phyloP scores from a whole-genome alignment of 2,797 vertebrate species.

The Zenarchopterus dispar region DNA sequence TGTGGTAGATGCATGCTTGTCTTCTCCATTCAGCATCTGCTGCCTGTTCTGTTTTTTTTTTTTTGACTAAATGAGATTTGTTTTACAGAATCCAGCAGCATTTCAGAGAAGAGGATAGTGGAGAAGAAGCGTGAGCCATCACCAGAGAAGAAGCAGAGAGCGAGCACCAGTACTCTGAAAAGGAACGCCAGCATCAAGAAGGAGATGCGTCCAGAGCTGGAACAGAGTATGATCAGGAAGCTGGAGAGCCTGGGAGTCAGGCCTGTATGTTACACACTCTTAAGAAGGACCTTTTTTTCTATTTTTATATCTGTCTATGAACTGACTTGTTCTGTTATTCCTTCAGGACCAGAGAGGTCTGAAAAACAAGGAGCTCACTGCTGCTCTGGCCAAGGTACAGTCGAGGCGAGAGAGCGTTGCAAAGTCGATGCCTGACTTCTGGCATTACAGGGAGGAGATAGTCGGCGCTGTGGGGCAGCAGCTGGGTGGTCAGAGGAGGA shows the following conservation, averaged over 20 bases:
- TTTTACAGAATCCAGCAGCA: conserved; percentile 75
- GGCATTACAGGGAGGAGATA: conserved; percentile 63
- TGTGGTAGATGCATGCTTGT: conserved; percentile 36
- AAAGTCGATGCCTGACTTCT: conserved; percentile 61
- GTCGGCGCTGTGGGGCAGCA: conserved; percentile 50
- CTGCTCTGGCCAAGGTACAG: conserved; percentile 53
- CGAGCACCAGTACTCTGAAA: conserved; percentile 38
- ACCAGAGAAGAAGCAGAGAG: conserved; percentile 51
- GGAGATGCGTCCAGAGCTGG: conserved; percentile 71
- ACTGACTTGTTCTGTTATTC: too few relatives aligned
- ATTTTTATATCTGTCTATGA: too few relatives aligned
- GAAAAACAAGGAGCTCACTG: conserved; percentile 57
- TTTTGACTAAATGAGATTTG: not conserved
- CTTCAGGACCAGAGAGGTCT: conserved; percentile 69
- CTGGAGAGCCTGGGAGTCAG: conserved; percentile 77
- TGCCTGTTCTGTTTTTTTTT: not conserved
- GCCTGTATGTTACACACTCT: conserved; percentile 45
- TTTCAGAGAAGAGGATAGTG: conserved; percentile 62
- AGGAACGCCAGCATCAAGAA: conserved; percentile 71
- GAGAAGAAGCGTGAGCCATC: conserved; percentile 43
- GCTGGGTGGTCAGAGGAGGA: conserved; percentile 41
- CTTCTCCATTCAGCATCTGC: not conserved
- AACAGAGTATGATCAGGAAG: conserved; percentile 65
- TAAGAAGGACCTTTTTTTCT: not conserved
- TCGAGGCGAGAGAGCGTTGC: conserved; percentile 53